Evolutionary conservation across 1,140 invertebrate genomes (phyloP).

Genomic region (Apolygus lucorum): DNA sequence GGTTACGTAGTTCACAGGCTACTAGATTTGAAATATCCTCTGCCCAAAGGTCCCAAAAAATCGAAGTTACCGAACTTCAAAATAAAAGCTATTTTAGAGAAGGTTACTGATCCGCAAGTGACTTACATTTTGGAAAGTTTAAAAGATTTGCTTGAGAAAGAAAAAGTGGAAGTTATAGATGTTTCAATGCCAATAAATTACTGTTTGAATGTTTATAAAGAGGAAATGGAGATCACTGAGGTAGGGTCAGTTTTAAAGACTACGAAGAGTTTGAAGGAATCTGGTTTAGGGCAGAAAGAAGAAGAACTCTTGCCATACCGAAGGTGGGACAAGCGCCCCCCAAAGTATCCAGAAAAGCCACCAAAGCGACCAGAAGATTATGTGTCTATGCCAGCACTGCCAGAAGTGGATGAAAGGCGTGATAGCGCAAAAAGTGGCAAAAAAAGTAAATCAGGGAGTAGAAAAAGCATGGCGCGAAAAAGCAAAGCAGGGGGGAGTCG

Average conservation of each 20-base stretch:
- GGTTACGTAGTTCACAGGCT: slow-evolving; percentile 49
- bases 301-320: slow-evolving; percentile 1
- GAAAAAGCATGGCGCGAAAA: not conserved
- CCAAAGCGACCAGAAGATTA: not conserved
- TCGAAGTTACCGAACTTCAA: slow-evolving; percentile 40
- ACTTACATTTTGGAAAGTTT: slow-evolving; percentile 32
- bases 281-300: slow-evolving; percentile 3
- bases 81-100: slow-evolving; percentile 43
- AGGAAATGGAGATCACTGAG: slow-evolving; percentile 5
- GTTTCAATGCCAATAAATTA: slow-evolving; percentile 47
- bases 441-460: not conserved
- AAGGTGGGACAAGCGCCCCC: slow-evolving; percentile 2
- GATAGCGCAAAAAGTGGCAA: too few species aligned
- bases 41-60: slow-evolving; percentile 36
- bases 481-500: not conserved
- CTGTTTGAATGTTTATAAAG: slow-evolving; percentile 41
- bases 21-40: slow-evolving; percentile 46
- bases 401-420: too few species aligned
- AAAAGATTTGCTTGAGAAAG: slow-evolving; percentile 41
- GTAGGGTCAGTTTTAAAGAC: slow-evolving; percentile 39
- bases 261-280: not conserved
- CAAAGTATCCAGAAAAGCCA: slow-evolving; percentile 5
- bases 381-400: too few species aligned
- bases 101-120: slow-evolving; percentile 39
- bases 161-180: slow-evolving; percentile 44